Percentiles rank a stretch among this genome's conserved stretches.
These are phyloP conservation scores for Garrulus glandarius DNA, from an alignment of 2,797 vertebrate genomes.

Conservation along the genomic window DNA sequence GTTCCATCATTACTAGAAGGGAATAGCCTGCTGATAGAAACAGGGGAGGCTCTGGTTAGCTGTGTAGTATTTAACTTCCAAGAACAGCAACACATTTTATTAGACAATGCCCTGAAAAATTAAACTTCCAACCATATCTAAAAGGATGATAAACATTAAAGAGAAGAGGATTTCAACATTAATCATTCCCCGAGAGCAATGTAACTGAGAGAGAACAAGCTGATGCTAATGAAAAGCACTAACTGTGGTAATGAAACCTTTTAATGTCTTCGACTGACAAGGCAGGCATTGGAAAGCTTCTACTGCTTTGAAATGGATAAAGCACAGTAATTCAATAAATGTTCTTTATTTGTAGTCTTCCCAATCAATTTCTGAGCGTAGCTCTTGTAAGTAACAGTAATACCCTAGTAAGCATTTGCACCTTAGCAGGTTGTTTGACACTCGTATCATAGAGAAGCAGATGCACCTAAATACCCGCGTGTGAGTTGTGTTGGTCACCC, in stretches of 20 bases:
- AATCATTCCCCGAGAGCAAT: neutral
- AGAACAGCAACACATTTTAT: neutral
- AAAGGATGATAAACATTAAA: neutral
- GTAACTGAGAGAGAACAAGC: neutral
- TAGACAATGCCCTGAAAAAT: constrained; percentile 18
- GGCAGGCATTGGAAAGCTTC: neutral
- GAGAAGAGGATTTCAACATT: neutral
- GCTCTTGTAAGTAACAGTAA: neutral
- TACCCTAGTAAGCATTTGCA: neutral
- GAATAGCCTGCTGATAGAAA: neutral
- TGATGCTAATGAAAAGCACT: neutral
- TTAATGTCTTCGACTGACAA: neutral
- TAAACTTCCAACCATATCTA: neutral
- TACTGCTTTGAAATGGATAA: neutral
- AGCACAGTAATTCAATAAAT: neutral
- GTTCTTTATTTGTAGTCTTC: constrained; percentile 3
- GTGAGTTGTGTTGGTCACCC: neutral
- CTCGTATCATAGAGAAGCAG: neutral
- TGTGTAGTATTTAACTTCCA: neutral
- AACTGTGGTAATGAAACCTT: neutral
- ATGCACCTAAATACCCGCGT: neutral
- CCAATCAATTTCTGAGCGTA: neutral
- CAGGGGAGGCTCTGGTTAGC: neutral
- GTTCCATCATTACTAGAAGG: neutral
- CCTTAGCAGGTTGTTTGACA: neutral